A percentile compares a stretch with the other conserved stretches of the same genome.
These are phyloP conservation scores for Xyrichtys novacula DNA, from an alignment of 2,797 vertebrate species.

Conservation along the genomic window DNA sequence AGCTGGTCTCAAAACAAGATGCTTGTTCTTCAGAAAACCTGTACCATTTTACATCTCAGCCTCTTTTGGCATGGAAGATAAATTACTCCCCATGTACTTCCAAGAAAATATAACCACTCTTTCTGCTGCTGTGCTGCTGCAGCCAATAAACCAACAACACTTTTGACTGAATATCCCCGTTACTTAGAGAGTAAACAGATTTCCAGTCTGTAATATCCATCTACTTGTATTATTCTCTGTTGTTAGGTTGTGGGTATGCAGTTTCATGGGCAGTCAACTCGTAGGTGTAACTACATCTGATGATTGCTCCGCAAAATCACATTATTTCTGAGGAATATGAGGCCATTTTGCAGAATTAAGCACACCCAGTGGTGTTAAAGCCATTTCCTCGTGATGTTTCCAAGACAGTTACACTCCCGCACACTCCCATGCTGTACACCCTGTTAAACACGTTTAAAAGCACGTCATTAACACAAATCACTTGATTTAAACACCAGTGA, in stretches of 20 bases:
- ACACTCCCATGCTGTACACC: constrained; percentile 32
- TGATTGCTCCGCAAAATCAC: constrained; percentile 51
- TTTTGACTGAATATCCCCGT: constrained; percentile 4
- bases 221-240: constrained; percentile 9
- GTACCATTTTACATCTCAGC: constrained; percentile 12
- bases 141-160: not conserved
- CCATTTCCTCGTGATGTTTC: constrained; percentile 51
- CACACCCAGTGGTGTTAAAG: constrained; percentile 47
- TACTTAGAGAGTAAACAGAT: constrained; percentile 1
- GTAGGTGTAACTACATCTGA: constrained; percentile 62
- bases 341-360: constrained; percentile 60
- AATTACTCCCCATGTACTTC: not conserved
- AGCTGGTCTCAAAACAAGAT: constrained; percentile 13
- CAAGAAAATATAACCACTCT: constrained; percentile 11
- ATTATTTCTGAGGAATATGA: constrained; percentile 60
- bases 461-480: constrained; percentile 55
- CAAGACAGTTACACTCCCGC: constrained; percentile 47
- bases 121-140: not conserved
- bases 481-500: constrained; percentile 46
- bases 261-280: constrained; percentile 45
- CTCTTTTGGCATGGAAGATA: constrained; percentile 10
- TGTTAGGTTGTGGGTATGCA: constrained; percentile 15
- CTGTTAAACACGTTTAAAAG: constrained; percentile 45
- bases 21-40: not conserved
- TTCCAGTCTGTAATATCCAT: constrained; percentile 10